A percentile compares a stretch with the other conserved stretches of the same genome.
These are phyloP conservation scores for Iphiclides podalirius DNA, from an alignment of 2,888 invertebrate genomes.

Conservation along the genomic window DNA sequence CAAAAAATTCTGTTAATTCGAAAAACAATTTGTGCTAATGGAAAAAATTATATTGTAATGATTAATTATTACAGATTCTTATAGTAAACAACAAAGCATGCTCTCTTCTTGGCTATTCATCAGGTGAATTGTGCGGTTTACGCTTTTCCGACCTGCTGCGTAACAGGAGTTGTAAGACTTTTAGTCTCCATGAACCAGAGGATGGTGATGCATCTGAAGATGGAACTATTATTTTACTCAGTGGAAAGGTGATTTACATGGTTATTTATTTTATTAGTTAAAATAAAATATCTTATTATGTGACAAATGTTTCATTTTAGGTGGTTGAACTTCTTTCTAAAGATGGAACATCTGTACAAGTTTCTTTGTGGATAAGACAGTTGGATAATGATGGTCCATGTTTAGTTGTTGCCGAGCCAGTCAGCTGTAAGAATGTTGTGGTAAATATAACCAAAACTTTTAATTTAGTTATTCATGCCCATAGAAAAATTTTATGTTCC, in stretches of 20 bases:
- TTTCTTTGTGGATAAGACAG: slow-evolving; percentile 83
- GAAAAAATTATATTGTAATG: too few relatives aligned
- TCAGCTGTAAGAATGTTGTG: slow-evolving; percentile 80
- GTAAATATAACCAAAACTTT: slow-evolving; percentile 46
- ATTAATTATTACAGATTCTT: slow-evolving; percentile 82
- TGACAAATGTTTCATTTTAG: slow-evolving; percentile 37
- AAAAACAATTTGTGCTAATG: too few relatives aligned
- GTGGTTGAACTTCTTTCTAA: slow-evolving; percentile 82
- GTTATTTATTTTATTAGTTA: neutral
- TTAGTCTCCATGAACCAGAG: slow-evolving; percentile 69
- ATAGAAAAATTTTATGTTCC: neutral
- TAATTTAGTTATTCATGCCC: neutral
- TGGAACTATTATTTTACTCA: slow-evolving; percentile 81
- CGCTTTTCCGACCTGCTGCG: slow-evolving; percentile 74
- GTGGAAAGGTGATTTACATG: slow-evolving; percentile 76
- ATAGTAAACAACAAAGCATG: slow-evolving; percentile 85
- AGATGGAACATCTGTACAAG: slow-evolving; percentile 78
- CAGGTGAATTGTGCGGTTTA: slow-evolving; percentile 75
- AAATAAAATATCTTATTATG: neutral
- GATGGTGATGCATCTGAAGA: slow-evolving; percentile 76
- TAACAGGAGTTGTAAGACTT: slow-evolving; percentile 70
- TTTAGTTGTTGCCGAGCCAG: slow-evolving; percentile 83
- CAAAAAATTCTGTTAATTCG: too few relatives aligned
- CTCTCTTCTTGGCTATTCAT: slow-evolving; percentile 78
- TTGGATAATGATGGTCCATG: slow-evolving; percentile 80